Evolutionary conservation across 2,113 vertebrate species (phyloP), one percentile per base, ranked within the genome.

Genomic region (Morphnarchus princeps): DNA sequence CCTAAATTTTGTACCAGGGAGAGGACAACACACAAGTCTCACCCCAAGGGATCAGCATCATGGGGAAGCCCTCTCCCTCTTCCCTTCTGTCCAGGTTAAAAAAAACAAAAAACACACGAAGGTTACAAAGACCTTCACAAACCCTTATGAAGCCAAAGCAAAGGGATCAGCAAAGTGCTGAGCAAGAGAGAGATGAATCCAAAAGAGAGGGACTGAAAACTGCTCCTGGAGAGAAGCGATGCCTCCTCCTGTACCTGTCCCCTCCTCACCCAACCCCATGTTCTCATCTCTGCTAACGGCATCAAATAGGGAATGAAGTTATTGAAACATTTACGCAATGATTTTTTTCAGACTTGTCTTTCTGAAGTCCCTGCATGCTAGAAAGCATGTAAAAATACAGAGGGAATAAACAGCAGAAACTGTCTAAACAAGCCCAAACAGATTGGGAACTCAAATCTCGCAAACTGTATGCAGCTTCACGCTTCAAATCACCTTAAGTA

Each of bases 401-500:
- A 70, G 82, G 74, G 90, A 91, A 90, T 67, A 70, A 93, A 77
- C 42, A 50, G 63, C 88, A 95, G 86, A 92, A 93, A 82, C 10
- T 36, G 90, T 40, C 96, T 81, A 74, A 94, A 96, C 85, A 92
- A 95, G 88, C 59, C 95, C 87, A 84, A 95, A 70, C 70, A 90
- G 96, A 87, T 59, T 74, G 86, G 61, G 79, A 89, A 50, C 92
- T 96, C 86, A 93, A 87, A 93, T 91, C 89, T 94, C 34, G 1
- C 77, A 40, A 85, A 87, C 71, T 16, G 52, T 71, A 93, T 96
- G 97, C 82, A 40, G 93, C 89, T 97, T 97, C 97, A 97, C 81
- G 97, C 98, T 98, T 98, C 98, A 97, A 87, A 98, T 96, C 98
- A 96, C 96, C 91, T 81, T 58, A 95, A 87, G 87, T 54, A 93